Evolutionary conservation across 2,888 invertebrate genomes (phyloP).

Genomic region (Plagiodera versicolora): DNA sequence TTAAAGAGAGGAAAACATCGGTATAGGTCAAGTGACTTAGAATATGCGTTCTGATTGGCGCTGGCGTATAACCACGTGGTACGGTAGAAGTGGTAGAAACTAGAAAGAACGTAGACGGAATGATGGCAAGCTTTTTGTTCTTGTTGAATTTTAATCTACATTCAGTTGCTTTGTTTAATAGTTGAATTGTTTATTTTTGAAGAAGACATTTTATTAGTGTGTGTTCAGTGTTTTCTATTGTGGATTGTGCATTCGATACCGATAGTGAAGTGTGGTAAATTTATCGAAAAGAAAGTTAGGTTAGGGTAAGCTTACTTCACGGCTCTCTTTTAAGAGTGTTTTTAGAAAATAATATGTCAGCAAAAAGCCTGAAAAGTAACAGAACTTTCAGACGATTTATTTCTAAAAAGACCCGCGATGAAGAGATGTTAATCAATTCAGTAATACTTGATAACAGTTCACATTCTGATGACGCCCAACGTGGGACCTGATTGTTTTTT

Average conservation of each 20-base stretch:
- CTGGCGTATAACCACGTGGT: background rate
- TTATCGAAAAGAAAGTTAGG: background rate
- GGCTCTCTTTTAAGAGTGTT: background rate
- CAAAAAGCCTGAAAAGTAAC: background rate
- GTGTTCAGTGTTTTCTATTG: background rate
- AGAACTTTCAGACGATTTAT: conserved; percentile 10
- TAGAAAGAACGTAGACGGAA: no score
- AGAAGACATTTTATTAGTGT: no score
- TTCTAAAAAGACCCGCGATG: conserved; percentile 15
- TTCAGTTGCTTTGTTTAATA: no score
- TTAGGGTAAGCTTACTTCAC: background rate
- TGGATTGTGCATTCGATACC: background rate
- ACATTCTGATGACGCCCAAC: conserved; percentile 12
- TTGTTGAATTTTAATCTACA: no score
- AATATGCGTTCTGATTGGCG: background rate
- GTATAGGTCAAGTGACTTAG: background rate
- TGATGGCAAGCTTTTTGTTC: no score
- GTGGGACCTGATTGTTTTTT: no score
- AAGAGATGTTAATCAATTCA: conserved; percentile 16
- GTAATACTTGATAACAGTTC: conserved; percentile 13
- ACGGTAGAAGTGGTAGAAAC: no score
- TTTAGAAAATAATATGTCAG: background rate
- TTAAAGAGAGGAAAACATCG: background rate
- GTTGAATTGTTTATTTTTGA: no score
- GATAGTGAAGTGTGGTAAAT: background rate